Percentiles rank a stretch among this genome's conserved stretches.
Evolutionary conservation across 92 coral and sea anemone genomes (phyloP).

Genomic region (Heliopora coerulea): DNA sequence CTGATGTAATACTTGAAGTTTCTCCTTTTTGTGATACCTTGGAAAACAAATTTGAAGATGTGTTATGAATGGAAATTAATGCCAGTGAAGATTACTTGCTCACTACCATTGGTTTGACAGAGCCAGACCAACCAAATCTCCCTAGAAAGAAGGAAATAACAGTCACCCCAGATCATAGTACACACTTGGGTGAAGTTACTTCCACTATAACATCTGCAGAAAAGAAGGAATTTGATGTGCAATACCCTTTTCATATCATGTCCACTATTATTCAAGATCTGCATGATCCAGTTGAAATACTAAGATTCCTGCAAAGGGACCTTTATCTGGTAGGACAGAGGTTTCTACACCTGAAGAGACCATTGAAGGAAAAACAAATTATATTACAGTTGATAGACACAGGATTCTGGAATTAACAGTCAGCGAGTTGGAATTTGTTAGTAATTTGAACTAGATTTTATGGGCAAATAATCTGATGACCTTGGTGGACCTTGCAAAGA

Average conservation of each 20-base stretch:
- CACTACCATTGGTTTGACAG: conserved; percentile 1
- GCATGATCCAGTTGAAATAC: conserved; percentile 35
- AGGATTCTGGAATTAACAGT: conserved; percentile 53
- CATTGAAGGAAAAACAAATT: conserved; percentile 49
- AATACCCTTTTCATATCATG: conserved; percentile 19
- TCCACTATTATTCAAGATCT: conserved; percentile 32
- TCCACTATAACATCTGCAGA: conserved; percentile 10
- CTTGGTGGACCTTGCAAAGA: conserved; percentile 62
- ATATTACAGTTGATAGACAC: conserved; percentile 55
- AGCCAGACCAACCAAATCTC: background rate
- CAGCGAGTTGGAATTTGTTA: conserved; percentile 58
- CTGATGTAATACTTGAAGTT: background rate
- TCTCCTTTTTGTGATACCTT: conserved; percentile 1
- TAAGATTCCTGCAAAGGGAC: conserved; percentile 40
- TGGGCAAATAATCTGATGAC: conserved; percentile 66
- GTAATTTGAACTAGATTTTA: conserved; percentile 56
- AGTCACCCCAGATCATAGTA: background rate
- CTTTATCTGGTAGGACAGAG: conserved; percentile 54
- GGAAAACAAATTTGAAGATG: too few relatives aligned
- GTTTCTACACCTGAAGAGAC: conserved; percentile 47
- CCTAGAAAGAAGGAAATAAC: background rate
- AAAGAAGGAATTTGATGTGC: background rate
- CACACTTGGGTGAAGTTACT: background rate
- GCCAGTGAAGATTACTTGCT: conserved; percentile 12
- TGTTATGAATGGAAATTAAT: background rate